These are phyloP conservation scores for Frankliniella fusca DNA, from an alignment of 2,888 invertebrate species.

Conservation along the genomic window DNA sequence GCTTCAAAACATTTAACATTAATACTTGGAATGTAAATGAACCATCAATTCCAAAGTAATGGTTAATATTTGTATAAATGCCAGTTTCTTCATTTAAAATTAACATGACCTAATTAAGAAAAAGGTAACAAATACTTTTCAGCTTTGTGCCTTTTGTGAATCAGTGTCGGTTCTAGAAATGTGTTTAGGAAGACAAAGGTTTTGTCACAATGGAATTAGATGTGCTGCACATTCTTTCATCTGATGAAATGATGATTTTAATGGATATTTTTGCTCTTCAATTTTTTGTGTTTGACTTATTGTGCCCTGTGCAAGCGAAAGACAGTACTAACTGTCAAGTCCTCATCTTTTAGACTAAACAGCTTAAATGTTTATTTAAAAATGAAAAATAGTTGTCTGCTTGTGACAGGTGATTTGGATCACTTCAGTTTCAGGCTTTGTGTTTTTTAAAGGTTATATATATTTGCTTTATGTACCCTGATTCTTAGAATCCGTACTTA, in stretches of 20 bases:
- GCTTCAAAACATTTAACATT: neutral
- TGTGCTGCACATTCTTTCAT: neutral
- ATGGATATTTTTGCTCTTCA: too few relatives aligned
- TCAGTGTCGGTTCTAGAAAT: neutral
- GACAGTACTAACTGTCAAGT: too few relatives aligned
- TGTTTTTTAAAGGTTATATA: slow-evolving; percentile 30
- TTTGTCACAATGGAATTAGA: neutral
- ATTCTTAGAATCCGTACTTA: slow-evolving; percentile 36
- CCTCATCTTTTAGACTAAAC: neutral
- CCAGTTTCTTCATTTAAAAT: neutral
- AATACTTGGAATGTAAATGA: neutral
- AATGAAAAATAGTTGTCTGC: neutral
- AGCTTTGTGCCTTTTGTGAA: neutral
- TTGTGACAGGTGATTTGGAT: neutral
- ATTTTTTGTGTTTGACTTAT: neutral
- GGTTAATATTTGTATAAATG: neutral
- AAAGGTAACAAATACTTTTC: neutral
- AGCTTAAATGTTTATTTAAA: neutral
- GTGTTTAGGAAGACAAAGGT: neutral
- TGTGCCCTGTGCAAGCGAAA: too few relatives aligned
- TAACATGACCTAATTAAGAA: neutral
- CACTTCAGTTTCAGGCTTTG: slow-evolving; percentile 30
- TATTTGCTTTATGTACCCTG: slow-evolving; percentile 30
- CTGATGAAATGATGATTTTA: neutral
- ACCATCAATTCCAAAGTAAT: neutral